Evolutionary conservation across 1,140 invertebrate species (phyloP).

Genomic region (Euwallacea similis): DNA sequence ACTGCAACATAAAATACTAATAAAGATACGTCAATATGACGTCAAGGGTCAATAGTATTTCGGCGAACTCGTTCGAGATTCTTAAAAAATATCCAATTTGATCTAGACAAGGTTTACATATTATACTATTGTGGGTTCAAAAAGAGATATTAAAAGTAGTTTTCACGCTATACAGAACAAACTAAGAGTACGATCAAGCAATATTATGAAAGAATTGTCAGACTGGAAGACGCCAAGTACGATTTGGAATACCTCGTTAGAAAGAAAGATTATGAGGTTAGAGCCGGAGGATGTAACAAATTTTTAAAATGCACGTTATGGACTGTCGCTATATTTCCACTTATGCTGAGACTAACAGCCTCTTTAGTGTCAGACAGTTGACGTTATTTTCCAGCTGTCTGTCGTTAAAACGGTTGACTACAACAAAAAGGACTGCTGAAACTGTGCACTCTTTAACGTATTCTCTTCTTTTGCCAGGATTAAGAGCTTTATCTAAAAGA

Average conservation of each 20-base stretch:
- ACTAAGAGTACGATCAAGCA: slow-evolving; percentile 81
- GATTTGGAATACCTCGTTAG: slow-evolving; percentile 97
- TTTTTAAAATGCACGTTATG: slow-evolving; percentile 35
- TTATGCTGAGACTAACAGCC: slow-evolving; percentile 12
- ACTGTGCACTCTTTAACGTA: slow-evolving; percentile 16
- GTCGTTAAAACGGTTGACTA: slow-evolving; percentile 6
- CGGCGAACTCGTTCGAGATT: too few species aligned
- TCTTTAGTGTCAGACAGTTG: slow-evolving; percentile 14
- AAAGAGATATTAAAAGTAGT: slow-evolving; percentile 8
- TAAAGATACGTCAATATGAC: too few species aligned
- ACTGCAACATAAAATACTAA: too few species aligned
- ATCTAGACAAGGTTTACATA: too few species aligned
- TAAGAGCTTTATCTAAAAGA: background rate
- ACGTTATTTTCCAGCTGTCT: slow-evolving; percentile 7
- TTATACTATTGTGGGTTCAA: background rate
- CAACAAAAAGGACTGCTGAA: slow-evolving; percentile 20
- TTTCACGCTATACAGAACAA: slow-evolving; percentile 58
- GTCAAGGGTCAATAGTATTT: too few species aligned
- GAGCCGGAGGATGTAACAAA: slow-evolving; percentile 11
- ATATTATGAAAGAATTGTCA: slow-evolving; percentile 84
- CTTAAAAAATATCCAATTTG: too few species aligned
- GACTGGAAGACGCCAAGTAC: slow-evolving; percentile 94
- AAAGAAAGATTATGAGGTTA: slow-evolving; percentile 95
- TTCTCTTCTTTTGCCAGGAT: background rate
- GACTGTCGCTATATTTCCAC: slow-evolving; percentile 22